A percentile compares a stretch with the other conserved stretches of the same genome.
These are phyloP conservation scores for Amazona vittata DNA, from an alignment of 2,113 vertebrate genomes.

Conservation along the genomic window DNA sequence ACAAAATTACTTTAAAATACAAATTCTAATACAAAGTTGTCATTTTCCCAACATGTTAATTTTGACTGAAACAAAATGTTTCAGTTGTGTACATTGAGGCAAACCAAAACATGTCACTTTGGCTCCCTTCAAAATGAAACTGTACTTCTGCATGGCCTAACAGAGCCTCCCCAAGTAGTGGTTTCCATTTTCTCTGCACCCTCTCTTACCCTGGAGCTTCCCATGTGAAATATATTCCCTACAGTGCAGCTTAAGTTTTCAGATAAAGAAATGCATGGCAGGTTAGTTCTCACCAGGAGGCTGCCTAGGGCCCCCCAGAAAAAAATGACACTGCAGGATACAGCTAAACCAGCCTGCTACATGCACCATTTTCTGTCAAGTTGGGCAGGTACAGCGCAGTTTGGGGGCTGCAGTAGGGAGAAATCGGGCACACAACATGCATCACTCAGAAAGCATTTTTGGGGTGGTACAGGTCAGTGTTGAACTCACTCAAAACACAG, in stretches of 20 bases:
- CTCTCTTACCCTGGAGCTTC: not conserved
- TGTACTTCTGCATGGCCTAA: not conserved
- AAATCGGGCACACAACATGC: not conserved
- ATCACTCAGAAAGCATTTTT: not conserved
- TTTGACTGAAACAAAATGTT: not conserved
- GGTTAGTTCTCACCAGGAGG: not conserved
- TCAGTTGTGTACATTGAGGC: not conserved
- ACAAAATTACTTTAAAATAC: not conserved
- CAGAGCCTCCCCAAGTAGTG: not conserved
- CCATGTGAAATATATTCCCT: not conserved
- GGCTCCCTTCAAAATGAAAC: not conserved
- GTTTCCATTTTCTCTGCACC: not conserved
- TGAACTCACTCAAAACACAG: not conserved
- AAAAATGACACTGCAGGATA: not conserved
- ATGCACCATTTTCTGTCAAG: not conserved
- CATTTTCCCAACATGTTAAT: not conserved
- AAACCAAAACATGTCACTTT: not conserved
- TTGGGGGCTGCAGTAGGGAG: no score
- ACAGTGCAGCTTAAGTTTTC: not conserved
- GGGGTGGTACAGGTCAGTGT: not conserved
- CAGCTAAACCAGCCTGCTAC: not conserved
- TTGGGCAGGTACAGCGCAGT: rapidly evolving
- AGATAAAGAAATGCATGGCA: not conserved
- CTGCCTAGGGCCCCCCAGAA: not conserved
- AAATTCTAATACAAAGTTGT: not conserved